These are phyloP conservation scores for Melanotaenia trifasciata DNA, from an alignment of 2,797 vertebrate genomes.

Conservation along the genomic window DNA sequence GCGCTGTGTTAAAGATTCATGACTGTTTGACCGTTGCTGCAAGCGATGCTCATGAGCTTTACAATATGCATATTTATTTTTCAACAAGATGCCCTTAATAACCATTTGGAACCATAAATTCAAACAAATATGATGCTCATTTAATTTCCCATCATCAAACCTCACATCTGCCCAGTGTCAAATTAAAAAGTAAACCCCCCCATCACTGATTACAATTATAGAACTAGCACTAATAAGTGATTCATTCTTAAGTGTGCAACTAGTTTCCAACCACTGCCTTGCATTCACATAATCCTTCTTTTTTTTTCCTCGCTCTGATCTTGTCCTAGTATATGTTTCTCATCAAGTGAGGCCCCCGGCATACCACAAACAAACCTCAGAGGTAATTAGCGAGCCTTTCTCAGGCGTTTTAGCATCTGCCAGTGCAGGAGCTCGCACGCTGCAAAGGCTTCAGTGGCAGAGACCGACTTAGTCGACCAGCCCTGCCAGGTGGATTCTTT, in stretches of 20 bases:
- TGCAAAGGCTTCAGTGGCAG: neutral
- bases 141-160: conserved; percentile 14
- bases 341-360: conserved; percentile 45
- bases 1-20: conserved; percentile 4
- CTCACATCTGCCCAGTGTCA: neutral
- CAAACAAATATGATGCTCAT: neutral
- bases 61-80: conserved; percentile 26
- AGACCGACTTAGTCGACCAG: conserved; percentile 36
- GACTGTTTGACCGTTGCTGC: conserved; percentile 16
- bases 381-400: conserved; percentile 73
- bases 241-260: conserved; percentile 1
- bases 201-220: conserved; percentile 1
- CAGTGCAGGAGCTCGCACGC: conserved; percentile 12
- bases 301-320: conserved; percentile 67
- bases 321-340: conserved; percentile 58
- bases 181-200: neutral
- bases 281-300: conserved; percentile 38
- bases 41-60: neutral
- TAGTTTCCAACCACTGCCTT: conserved; percentile 7
- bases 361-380: conserved; percentile 61
- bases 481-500: conserved; percentile 57
- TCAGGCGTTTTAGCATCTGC: conserved; percentile 67
- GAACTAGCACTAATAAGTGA: conserved; percentile 2
- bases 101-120: conserved; percentile 3
- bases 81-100: conserved; percentile 9